These are phyloP conservation scores for Pachyrhynchus sulphureomaculatus DNA, from an alignment of 1,140 invertebrate genomes.

Conservation along the genomic window DNA sequence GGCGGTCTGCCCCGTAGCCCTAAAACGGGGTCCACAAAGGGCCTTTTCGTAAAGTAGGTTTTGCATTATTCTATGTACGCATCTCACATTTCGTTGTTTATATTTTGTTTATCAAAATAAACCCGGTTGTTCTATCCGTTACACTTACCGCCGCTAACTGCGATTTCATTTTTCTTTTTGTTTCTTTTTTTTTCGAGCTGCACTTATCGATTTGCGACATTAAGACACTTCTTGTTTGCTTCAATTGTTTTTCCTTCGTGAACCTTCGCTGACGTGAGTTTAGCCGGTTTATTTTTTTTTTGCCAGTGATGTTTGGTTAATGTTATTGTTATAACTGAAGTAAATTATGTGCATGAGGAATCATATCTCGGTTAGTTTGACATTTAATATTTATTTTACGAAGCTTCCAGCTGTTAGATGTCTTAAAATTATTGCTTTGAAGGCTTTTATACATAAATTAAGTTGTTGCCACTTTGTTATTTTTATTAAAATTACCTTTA, in stretches of 20 bases:
- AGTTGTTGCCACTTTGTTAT: too few species aligned
- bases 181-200: conserved; percentile 18
- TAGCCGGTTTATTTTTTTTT: conserved; percentile 25
- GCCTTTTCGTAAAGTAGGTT: conserved; percentile 38
- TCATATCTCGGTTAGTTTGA: conserved; percentile 31
- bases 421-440: too few species aligned
- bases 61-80: conserved; percentile 18
- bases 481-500: too few species aligned
- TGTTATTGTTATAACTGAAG: conserved; percentile 21
- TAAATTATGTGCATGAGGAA: conserved; percentile 41
- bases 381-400: too few species aligned
- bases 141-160: background rate
- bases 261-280: conserved; percentile 3
- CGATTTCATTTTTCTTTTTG: conserved; percentile 1
- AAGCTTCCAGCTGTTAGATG: too few species aligned
- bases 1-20: conserved; percentile 43
- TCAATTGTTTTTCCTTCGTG: conserved; percentile 7
- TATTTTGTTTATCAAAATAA: background rate
- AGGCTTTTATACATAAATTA: too few species aligned
- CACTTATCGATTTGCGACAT: conserved; percentile 26
- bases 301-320: conserved; percentile 16
- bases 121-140: background rate
- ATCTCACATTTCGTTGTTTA: background rate
- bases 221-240: conserved; percentile 21
- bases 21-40: conserved; percentile 44